Evolutionary conservation across 2,888 invertebrate species (phyloP).

Genomic region (Ramazzottius varieornatus): DNA sequence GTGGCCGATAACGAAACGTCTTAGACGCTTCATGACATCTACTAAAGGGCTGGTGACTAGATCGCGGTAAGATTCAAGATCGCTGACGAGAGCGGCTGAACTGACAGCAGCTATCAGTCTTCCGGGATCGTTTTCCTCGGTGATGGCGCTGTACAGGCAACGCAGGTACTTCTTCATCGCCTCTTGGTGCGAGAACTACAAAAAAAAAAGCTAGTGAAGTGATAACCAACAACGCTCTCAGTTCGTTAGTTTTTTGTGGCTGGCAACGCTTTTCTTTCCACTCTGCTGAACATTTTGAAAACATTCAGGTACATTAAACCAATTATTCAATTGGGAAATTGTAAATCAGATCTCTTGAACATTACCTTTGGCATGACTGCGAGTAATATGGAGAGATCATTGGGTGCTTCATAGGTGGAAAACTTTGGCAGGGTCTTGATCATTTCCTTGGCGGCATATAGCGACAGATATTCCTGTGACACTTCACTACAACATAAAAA

Average conservation of each 20-base stretch:
- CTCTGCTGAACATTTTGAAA: too few relatives aligned
- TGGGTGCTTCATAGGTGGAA: background rate
- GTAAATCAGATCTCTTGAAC: too few relatives aligned
- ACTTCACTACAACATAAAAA: background rate
- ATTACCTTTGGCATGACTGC: background rate
- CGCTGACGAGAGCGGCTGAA: background rate
- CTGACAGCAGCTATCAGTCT: background rate
- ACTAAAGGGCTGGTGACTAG: background rate
- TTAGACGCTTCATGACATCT: background rate
- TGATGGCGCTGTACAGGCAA: background rate
- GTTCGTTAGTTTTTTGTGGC: background rate
- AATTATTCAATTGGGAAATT: too few relatives aligned
- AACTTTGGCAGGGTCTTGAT: background rate
- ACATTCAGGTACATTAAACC: too few relatives aligned
- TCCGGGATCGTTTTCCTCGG: background rate
- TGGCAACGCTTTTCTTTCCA: too few relatives aligned
- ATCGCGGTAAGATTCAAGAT: background rate
- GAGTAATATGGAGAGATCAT: background rate
- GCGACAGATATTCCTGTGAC: background rate
- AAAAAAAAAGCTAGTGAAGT: background rate
- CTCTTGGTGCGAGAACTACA: background rate
- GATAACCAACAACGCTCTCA: background rate
- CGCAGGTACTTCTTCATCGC: background rate
- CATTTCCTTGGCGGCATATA: background rate
- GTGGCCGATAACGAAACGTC: background rate